A percentile compares a stretch with the other conserved stretches of the same genome.
phyloP scores from a whole-genome alignment of 2,113 vertebrate genomes.

The Blennius ocellaris region DNA sequence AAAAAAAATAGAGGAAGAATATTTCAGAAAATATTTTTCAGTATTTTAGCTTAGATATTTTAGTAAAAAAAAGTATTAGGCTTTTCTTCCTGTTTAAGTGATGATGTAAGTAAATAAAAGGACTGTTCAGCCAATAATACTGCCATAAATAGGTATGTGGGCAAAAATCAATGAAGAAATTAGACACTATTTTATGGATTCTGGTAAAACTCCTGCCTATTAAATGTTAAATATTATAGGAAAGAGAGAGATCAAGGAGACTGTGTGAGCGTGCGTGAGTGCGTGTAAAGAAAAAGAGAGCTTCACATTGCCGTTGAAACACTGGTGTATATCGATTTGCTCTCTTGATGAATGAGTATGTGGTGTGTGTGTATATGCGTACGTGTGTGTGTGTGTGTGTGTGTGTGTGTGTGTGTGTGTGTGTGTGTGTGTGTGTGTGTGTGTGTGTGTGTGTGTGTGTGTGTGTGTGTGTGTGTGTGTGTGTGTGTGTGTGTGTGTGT shows the following conservation, averaged over 20 bases:
- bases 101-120: background rate
- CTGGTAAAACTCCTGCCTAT: background rate
- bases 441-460: slow-evolving; percentile 27
- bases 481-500: slow-evolving; percentile 23
- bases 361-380: too few species aligned
- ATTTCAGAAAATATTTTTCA: background rate
- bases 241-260: slow-evolving; percentile 16
- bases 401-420: slow-evolving; percentile 37
- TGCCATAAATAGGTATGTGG: background rate
- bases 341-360: slow-evolving; percentile 40
- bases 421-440: too few species aligned
- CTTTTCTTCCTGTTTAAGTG: background rate
- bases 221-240: slow-evolving; percentile 20
- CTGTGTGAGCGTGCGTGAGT: slow-evolving; percentile 19
- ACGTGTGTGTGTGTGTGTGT: slow-evolving; percentile 28
- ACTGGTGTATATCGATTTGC: slow-evolving; percentile 63
- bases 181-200: slow-evolving; percentile 11
- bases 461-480: background rate
- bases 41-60: background rate
- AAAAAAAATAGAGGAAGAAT: too few species aligned
- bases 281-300: slow-evolving; percentile 9
- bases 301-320: slow-evolving; percentile 33
- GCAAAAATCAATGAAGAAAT: slow-evolving; percentile 15
- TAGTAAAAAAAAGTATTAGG: background rate
- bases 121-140: slow-evolving; percentile 1